phyloP scores from a whole-genome alignment of 2,113 vertebrate genomes.

The Rhineura floridana region DNA sequence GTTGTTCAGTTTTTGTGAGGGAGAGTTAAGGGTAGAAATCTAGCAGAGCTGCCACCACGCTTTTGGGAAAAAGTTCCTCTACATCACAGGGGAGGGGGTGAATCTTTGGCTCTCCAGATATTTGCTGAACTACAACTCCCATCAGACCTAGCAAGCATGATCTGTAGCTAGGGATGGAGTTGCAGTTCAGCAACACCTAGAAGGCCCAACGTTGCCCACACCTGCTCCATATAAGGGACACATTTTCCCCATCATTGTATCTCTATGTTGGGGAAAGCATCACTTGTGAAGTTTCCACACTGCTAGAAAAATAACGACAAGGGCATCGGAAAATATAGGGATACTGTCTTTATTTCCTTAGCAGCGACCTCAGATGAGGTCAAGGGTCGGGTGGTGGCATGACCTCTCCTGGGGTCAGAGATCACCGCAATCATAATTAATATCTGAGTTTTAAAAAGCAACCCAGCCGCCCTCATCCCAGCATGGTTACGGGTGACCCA shows the following conservation, averaged over 20 bases:
- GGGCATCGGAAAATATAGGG: too few species aligned
- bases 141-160: too few species aligned
- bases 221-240: too few species aligned
- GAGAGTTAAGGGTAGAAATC: background rate
- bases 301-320: too few species aligned
- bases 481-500: background rate
- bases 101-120: background rate
- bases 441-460: too few species aligned
- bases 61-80: background rate
- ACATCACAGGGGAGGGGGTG: background rate
- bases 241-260: background rate
- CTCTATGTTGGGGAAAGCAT: background rate
- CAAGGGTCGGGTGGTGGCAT: background rate
- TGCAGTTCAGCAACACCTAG: background rate
- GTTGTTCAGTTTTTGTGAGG: too few species aligned
- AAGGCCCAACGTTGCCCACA: background rate
- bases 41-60: background rate
- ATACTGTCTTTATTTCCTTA: too few species aligned
- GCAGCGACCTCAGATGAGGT: background rate
- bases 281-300: too few species aligned
- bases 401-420: background rate
- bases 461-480: background rate
- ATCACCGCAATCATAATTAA: conserved; percentile 3
- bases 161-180: background rate
- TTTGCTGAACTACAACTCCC: too few species aligned